Evolutionary conservation across 1,140 invertebrate genomes (phyloP), one percentile per base, ranked within the genome.

Genomic region (Apis florea): DNA sequence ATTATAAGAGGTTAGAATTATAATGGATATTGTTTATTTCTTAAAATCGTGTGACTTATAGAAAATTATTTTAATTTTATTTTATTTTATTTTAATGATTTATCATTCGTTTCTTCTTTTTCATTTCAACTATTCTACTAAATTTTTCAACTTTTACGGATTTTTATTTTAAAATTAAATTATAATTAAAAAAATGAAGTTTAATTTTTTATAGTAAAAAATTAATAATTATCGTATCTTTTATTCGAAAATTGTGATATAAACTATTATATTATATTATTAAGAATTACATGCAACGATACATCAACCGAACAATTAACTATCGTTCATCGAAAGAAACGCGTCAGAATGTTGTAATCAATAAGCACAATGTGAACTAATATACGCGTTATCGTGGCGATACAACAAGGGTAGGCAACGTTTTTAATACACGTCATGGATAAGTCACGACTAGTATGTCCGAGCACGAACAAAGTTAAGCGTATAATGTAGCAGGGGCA

Each of bases 401-500:
- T 76, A 67, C 21, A 54, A 47, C 61, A 67, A 40, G 31, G 26
- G 61, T 31, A 21, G 21, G 40, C 12, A 40, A 59, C 21, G 56
- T 59, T 78, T 78, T 78, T 78, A 66, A 76, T 47, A 54, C 73
- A 17, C 19, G 24, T 58, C 54, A n/a, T 19, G 40, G 63, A 68
- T 85, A 80, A 85, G 77, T 56, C 67, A 47, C 72, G 77, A 31
- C 54, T 26, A 64, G 78, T 75, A 83, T 84, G 82, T 53, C 59
- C 47, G 40, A 63, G 79, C 82, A 83, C 84, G 76, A 54, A 15
- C 82, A 58, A 76, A 68, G 71, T 76, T 76, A 71, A 80, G 64
- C 84, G 31, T 85, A 78, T 74, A 83, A 79, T 73, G 64, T 58
- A 59, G 19, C 31, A 67, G 17, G 69, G 64, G 71, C 78, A 56